Base-by-base conservation (phyloP, 2,888 invertebrate species). In the Malachius bipustulatus region DNA sequence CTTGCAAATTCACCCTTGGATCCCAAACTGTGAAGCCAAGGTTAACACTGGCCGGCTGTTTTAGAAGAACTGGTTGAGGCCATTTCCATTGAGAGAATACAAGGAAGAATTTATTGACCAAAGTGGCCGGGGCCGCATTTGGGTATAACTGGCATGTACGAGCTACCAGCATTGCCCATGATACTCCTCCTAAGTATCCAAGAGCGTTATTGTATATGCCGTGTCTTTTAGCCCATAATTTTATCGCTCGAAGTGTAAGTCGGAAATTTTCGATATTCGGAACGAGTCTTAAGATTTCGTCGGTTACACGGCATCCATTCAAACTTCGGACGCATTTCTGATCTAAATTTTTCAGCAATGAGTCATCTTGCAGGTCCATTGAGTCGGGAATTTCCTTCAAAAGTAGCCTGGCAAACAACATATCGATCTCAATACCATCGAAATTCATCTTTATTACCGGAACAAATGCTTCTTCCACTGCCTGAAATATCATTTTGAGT, bases 391-490 rank as follows among this genome's bases (percentile, higher is more conserved):
- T 90, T 66, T 91, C 89, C 60, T 93, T 93, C n/a, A 93, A 70
- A 19, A 91, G 84, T 42, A 99, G 67, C 42, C 90, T 73, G 0
- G 98, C 96, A 67, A 99, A 99, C 42, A 97, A 66, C 77, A 99
- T 82, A 69, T 99, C 98, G 47, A 98, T 93, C 69, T 98, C 98
- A 47, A 98, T 94, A 16, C 89, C 91, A 67, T 93, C 89, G 62
- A 96, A 98, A 58, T 87, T 89, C 89, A 99, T 91, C 67, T 98
- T 98, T 46, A 99, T 94, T 4, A 99, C 93, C 2, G 98, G 98
- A 46, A 99, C 98, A 65, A 85, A 99, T 0, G 98, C 98, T 60
- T 97, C 97, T 62, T 97, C 96, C 1, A 99, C 94, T 2, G 91
- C 79, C 80, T 56, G 39, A 39, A 51, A 49, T 13, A 30, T 10